Evolutionary conservation across 2,797 vertebrate species (phyloP).

Genomic region (Sternarchorhynchus goeldii): DNA sequence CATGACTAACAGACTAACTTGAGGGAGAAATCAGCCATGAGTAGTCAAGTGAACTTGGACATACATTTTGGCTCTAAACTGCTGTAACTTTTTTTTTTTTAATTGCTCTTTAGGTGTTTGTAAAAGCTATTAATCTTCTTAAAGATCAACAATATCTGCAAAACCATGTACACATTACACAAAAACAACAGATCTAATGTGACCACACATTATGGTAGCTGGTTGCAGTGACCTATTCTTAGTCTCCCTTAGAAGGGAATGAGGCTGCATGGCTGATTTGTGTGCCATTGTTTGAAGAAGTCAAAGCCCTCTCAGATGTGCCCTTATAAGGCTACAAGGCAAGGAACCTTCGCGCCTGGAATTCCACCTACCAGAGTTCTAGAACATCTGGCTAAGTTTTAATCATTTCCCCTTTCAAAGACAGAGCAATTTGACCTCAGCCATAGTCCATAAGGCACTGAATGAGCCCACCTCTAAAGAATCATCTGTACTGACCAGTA

Average conservation of each 20-base stretch:
- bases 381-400: conserved; percentile 24
- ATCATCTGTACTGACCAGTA: neutral
- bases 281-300: conserved; percentile 55
- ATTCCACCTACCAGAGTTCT: conserved; percentile 44
- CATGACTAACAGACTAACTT: neutral
- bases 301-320: conserved; percentile 54
- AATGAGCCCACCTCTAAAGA: conserved; percentile 15
- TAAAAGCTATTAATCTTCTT: neutral
- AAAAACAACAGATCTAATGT: conserved; percentile 14
- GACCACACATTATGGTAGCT: conserved; percentile 4
- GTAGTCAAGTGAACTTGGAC: neutral
- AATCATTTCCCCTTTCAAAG: conserved; percentile 35
- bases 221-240: conserved; percentile 46
- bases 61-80: neutral
- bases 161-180: conserved; percentile 2
- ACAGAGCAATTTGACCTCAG: conserved; percentile 23
- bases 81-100: neutral
- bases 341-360: conserved; percentile 52
- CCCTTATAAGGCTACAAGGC: conserved; percentile 61
- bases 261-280: conserved; percentile 41
- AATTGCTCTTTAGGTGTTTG: conserved; percentile 4
- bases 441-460: conserved; percentile 23
- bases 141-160: conserved; percentile 12
- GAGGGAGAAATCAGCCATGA: neutral
- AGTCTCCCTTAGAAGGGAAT: conserved; percentile 47